Percentiles rank a stretch among this genome's conserved stretches.
These are phyloP conservation scores for Ctenoplectra terminalis DNA, from an alignment of 1,140 invertebrate species.

Conservation along the genomic window DNA sequence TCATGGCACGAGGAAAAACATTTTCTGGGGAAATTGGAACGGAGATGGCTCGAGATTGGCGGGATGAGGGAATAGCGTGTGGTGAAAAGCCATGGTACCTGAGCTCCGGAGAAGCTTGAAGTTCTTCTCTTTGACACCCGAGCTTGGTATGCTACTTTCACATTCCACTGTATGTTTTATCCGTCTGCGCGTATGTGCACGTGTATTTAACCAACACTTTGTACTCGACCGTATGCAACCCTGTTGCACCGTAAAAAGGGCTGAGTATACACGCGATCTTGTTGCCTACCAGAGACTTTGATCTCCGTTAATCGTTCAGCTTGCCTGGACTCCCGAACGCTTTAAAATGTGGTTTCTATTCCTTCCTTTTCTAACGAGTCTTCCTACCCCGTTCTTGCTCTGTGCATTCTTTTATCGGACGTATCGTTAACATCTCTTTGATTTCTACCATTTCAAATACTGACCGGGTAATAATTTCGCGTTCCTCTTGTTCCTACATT, in stretches of 20 bases:
- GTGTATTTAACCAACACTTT: slow-evolving; percentile 28
- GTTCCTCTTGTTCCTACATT: neutral
- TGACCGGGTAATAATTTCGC: no score
- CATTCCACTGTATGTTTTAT: slow-evolving; percentile 3
- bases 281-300: slow-evolving; percentile 8
- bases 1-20: slow-evolving; percentile 61
- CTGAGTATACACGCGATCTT: neutral
- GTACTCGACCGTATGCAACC: slow-evolving; percentile 11
- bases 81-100: slow-evolving; percentile 51
- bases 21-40: slow-evolving; percentile 69
- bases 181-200: neutral
- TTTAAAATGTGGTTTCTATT: slow-evolving; percentile 22
- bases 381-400: neutral
- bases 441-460: neutral
- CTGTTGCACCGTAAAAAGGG: slow-evolving; percentile 37
- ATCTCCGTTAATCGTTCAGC: slow-evolving; percentile 37
- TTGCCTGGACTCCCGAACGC: neutral
- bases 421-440: neutral
- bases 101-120: no score
- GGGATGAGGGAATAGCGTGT: slow-evolving; percentile 38
- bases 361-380: neutral
- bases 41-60: slow-evolving; percentile 59
- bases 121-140: slow-evolving; percentile 49
- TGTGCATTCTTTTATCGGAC: neutral
- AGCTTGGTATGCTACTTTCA: slow-evolving; percentile 16